Percentiles rank a stretch among this genome's conserved stretches.
Evolutionary conservation across 2,113 vertebrate species (phyloP).

Genomic region (Otus sunia): DNA sequence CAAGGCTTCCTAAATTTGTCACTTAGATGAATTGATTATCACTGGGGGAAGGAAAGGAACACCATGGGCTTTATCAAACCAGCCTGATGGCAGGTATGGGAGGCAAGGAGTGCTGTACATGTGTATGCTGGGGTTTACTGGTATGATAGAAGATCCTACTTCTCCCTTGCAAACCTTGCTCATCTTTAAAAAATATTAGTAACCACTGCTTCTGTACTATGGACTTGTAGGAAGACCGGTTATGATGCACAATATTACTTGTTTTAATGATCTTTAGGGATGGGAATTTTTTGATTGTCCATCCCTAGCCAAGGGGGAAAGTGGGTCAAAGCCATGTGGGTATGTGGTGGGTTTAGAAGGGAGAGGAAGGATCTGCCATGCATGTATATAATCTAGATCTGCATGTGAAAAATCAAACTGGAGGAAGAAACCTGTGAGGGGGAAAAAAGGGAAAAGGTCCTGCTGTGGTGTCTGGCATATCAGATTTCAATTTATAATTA

Average conservation of each 20-base stretch:
- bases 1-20: not conserved
- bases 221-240: too few relatives aligned
- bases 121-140: not conserved
- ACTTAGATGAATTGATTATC: not conserved
- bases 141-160: not conserved
- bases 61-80: fast-evolving
- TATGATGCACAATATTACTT: fast-evolving
- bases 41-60: not conserved
- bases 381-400: not conserved
- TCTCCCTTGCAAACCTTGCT: not conserved
- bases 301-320: not conserved
- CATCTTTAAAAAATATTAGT: not conserved
- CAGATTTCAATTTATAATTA: not conserved
- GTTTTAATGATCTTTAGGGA: not conserved
- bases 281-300: not conserved
- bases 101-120: too few relatives aligned
- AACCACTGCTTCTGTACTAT: not conserved
- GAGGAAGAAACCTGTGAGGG: not conserved
- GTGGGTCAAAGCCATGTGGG: not conserved
- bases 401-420: not conserved
- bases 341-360: not conserved
- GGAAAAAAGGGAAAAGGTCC: not conserved
- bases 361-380: not conserved
- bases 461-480: fast-evolving
- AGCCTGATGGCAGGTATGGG: fast-evolving